Base-by-base conservation (phyloP, 2,797 vertebrate species). In the Tauraco hartlaubi region DNA sequence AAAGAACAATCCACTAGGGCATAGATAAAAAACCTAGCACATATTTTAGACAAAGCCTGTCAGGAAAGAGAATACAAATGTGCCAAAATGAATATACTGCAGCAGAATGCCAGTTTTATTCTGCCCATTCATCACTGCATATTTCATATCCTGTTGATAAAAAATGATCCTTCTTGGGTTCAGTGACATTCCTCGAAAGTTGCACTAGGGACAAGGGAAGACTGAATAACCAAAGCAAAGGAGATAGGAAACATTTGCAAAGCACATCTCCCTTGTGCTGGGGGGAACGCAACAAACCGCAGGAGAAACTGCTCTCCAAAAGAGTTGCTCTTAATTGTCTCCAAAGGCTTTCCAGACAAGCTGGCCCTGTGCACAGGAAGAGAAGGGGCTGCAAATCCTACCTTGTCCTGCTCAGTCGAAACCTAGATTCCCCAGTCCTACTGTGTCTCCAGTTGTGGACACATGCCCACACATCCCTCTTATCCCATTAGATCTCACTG, bases 21-120 rank as follows among this genome's bases (percentile, higher is more conserved):
- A 85, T 78, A 95, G 87, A 91, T 89, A 56, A 94, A 91, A 90
- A n/a, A 6, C 22, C 55, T 75, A 72, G 43, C 35, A 90, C 9
- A 56, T 79, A 88, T 44, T 11, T 91, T 92, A 91, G 48, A 71
- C 23, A 59, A 74, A 96, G 48, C 44, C n/a, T 91, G 81, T 56
- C 69, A 94, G 84, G 41, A 94, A 82, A 96, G 21, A 54, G 46
- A 64, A 91, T 59, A 82, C 25, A 91, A 95, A 88, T 63, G 44
- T 83, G 37, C 25, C 43, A 96, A 90, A 96, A 97, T 95, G 29
- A 97, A 97, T 94, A 71, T 28, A 46, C 18, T 88, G 63, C 72
- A 72, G 7, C 33, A 82, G 69, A 94, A 92, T 62, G 69, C 49
- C 49, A 49, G 35, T 76, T 96, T 95, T 91, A 89, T 84, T 72